Percentiles rank a stretch among this genome's conserved stretches.
Evolutionary conservation across 2,888 invertebrate species (phyloP).

Genomic region (Imbricaverruca yamaguchii): DNA sequence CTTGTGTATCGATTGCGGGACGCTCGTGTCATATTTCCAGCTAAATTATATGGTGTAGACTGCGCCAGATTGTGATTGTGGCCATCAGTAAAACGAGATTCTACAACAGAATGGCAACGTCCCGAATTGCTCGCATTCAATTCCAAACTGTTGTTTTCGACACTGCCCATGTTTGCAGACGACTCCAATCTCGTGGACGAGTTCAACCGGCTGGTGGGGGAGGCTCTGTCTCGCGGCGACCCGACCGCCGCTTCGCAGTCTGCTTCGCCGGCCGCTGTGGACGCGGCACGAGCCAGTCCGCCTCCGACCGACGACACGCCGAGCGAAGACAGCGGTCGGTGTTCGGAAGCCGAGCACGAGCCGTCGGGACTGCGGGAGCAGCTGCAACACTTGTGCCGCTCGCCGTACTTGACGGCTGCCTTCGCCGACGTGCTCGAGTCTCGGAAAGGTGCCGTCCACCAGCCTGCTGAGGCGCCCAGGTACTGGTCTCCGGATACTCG

Average conservation of each 20-base stretch:
- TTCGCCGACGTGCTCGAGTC: neutral
- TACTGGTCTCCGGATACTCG: too few relatives aligned
- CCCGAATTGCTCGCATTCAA: too few relatives aligned
- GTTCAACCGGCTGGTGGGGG: neutral
- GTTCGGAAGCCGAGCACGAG: neutral
- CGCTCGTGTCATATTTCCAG: too few relatives aligned
- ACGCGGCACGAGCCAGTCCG: too few relatives aligned
- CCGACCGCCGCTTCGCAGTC: too few relatives aligned
- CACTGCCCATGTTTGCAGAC: neutral
- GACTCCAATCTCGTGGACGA: neutral
- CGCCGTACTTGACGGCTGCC: neutral
- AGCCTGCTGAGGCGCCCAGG: too few relatives aligned
- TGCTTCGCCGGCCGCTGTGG: neutral
- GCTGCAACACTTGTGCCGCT: neutral
- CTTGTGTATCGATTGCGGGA: too few relatives aligned
- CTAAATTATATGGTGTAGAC: too few relatives aligned
- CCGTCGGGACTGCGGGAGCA: neutral
- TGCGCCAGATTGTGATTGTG: too few relatives aligned
- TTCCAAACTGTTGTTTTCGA: too few relatives aligned
- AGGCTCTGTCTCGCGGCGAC: neutral
- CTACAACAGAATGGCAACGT: too few relatives aligned
- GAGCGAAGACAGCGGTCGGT: neutral
- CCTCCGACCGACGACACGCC: neutral
- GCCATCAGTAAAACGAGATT: too few relatives aligned
- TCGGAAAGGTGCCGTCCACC: neutral